These are phyloP conservation scores for Mesorhabditis belari DNA, from an alignment of 2,888 invertebrate species.

Conservation along the genomic window DNA sequence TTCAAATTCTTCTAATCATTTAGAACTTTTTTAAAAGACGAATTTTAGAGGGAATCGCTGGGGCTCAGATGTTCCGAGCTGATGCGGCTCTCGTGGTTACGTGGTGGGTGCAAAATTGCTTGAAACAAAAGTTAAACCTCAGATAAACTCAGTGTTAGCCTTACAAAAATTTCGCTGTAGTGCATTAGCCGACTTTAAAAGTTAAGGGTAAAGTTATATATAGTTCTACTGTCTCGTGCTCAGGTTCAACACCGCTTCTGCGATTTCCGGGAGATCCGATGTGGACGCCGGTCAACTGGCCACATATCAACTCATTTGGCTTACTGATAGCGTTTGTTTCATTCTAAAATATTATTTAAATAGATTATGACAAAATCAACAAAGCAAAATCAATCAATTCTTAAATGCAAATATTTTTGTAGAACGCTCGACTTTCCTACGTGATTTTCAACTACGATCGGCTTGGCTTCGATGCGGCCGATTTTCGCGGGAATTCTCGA, in stretches of 20 bases:
- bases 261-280: conserved; percentile 51
- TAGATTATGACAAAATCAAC: no score
- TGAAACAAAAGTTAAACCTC: no score
- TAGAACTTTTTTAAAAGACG: background rate
- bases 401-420: conserved; percentile 7
- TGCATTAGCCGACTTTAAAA: no score
- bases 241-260: conserved; percentile 51
- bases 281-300: conserved; percentile 49
- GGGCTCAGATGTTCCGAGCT: conserved; percentile 80
- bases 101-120: no score
- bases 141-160: no score
- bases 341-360: background rate
- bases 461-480: conserved; percentile 77
- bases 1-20: background rate
- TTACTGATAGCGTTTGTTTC: conserved; percentile 77
- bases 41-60: conserved; percentile 79
- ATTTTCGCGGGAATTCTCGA: conserved; percentile 48
- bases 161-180: no score
- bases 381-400: no score
- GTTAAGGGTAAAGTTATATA: no score
- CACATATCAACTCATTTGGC: conserved; percentile 50
- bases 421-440: conserved; percentile 64
- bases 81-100: conserved; percentile 83
- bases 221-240: no score
- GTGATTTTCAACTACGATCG: conserved; percentile 88